These are phyloP conservation scores for Lepidurus apus DNA, from an alignment of 1,140 invertebrate genomes.

Conservation along the genomic window DNA sequence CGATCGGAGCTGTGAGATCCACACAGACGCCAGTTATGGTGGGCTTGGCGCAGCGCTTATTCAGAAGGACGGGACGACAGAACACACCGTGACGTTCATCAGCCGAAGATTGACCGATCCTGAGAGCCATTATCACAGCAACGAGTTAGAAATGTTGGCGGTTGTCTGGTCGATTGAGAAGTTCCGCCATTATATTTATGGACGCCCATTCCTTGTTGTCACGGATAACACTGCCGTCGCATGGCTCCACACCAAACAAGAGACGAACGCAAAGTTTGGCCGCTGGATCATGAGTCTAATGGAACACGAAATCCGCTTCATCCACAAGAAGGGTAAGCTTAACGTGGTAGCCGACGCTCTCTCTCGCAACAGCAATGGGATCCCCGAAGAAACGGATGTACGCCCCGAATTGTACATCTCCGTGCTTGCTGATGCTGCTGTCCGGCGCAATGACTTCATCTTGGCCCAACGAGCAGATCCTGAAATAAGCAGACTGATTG, in stretches of 20 bases:
- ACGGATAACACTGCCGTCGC: too few species aligned
- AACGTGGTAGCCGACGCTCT: slow-evolving; percentile 39
- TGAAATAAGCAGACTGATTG: too few species aligned
- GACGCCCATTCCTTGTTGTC: slow-evolving; percentile 43
- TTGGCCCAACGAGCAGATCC: too few species aligned
- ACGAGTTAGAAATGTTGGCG: slow-evolving; percentile 47
- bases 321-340: slow-evolving; percentile 38
- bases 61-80: neutral
- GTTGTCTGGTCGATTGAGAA: slow-evolving; percentile 44
- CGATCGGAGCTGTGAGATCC: too few species aligned
- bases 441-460: too few species aligned
- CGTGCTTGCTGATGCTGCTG: too few species aligned
- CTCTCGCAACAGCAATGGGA: slow-evolving; percentile 13
- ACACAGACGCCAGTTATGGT: too few species aligned
- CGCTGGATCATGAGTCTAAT: too few species aligned
- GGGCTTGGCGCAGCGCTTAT: slow-evolving; percentile 27
- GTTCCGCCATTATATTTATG: slow-evolving; percentile 43
- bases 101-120: slow-evolving; percentile 4
- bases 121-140: slow-evolving; percentile 39
- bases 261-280: too few species aligned
- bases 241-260: too few species aligned
- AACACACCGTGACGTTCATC: slow-evolving; percentile 5
- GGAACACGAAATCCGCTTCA: slow-evolving; percentile 38
- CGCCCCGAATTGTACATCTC: too few species aligned
- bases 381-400: neutral